A percentile compares a stretch with the other conserved stretches of the same genome.
Evolutionary conservation across 2,113 vertebrate species (phyloP).

Genomic region (Manacus vitellinus): DNA sequence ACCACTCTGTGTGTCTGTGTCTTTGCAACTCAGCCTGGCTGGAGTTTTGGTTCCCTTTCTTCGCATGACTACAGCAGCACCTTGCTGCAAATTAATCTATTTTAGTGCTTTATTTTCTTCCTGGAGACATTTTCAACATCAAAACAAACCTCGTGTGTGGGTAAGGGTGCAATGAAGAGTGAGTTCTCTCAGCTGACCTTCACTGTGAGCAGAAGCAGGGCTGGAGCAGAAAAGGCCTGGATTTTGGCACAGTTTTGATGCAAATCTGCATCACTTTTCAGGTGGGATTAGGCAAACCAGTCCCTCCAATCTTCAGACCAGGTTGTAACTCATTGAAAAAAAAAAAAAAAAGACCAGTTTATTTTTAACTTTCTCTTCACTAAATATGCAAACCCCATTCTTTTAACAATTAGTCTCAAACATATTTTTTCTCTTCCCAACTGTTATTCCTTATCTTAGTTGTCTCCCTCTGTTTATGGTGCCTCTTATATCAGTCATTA

Average conservation of each 20-base stretch:
- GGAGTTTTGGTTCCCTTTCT: background rate
- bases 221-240: background rate
- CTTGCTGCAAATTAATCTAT: background rate
- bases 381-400: background rate
- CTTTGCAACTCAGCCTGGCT: background rate
- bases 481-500: background rate
- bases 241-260: background rate
- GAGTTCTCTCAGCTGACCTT: background rate
- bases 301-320: background rate
- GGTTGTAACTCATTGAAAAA: background rate
- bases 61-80: background rate
- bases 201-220: background rate
- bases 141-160: background rate
- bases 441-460: background rate
- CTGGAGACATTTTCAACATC: background rate
- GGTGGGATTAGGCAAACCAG: background rate
- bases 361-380: background rate
- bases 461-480: background rate
- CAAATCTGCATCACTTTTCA: background rate
- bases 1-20: rapidly evolving
- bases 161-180: background rate
- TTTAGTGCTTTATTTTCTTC: background rate
- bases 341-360: background rate
- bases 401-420: background rate
- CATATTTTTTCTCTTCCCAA: background rate